Percentiles rank a stretch among this genome's conserved stretches.
These are phyloP conservation scores for Drosophila insularis DNA, from an alignment of 1,140 invertebrate genomes.

Conservation along the genomic window DNA sequence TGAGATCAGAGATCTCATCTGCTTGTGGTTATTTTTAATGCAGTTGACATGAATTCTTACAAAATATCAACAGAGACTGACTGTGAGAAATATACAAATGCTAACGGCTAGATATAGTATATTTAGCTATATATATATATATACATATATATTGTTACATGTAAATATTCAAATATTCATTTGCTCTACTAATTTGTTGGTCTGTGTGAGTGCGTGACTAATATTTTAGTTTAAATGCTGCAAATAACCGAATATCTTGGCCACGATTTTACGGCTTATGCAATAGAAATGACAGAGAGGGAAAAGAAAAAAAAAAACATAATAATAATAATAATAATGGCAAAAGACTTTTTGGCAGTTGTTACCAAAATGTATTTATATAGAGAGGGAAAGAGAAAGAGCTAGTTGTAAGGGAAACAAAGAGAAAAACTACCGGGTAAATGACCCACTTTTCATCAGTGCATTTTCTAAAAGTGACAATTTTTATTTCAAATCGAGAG, in stretches of 20 bases:
- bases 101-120: constrained; percentile 22
- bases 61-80: constrained; percentile 53
- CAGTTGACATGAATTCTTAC: constrained; percentile 77
- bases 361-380: not conserved
- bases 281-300: constrained; percentile 46
- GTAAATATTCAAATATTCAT: constrained; percentile 53
- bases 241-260: constrained; percentile 50
- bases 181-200: constrained; percentile 71
- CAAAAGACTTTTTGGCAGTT: constrained; percentile 49
- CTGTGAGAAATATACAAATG: constrained; percentile 46
- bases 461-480: constrained; percentile 46
- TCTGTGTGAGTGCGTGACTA: constrained; percentile 72
- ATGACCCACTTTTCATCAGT: constrained; percentile 59
- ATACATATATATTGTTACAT: constrained; percentile 34
- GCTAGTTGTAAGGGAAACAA: not conserved
- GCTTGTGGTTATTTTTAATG: constrained; percentile 74
- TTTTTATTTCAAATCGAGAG: constrained; percentile 60
- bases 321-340: constrained; percentile 63
- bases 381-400: constrained; percentile 6
- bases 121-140: constrained; percentile 41
- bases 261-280: constrained; percentile 67
- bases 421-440: constrained; percentile 38
- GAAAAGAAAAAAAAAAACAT: constrained; percentile 36
- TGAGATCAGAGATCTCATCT: constrained; percentile 8
- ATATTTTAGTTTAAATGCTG: constrained; percentile 65